These are phyloP conservation scores for Halcyon badia DNA, from an alignment of 2,797 vertebrate species.

Conservation along the genomic window DNA sequence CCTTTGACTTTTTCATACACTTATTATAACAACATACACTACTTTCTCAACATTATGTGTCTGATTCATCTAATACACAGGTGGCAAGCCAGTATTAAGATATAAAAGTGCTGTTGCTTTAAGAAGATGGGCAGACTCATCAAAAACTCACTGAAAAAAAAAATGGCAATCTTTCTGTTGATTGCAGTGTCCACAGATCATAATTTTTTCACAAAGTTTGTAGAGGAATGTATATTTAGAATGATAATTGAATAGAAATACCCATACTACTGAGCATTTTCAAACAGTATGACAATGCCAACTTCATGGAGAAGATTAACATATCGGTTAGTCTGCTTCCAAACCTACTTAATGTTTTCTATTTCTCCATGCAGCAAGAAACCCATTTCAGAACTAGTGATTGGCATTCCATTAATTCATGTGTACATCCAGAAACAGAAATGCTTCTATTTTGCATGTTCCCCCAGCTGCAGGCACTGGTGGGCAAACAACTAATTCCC, in stretches of 20 bases:
- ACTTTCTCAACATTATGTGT: neutral
- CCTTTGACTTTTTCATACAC: neutral
- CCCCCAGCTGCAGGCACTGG: neutral
- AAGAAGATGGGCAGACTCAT: neutral
- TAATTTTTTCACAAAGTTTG: neutral
- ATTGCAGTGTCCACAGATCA: neutral
- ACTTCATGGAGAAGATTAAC: neutral
- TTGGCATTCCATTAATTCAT: neutral
- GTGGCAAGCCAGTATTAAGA: neutral
- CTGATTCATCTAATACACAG: neutral
- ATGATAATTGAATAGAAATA: neutral
- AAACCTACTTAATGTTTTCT: neutral
- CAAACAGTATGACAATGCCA: neutral
- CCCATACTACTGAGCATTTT: neutral
- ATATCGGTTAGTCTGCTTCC: neutral
- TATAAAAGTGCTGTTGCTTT: neutral
- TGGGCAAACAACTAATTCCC: neutral
- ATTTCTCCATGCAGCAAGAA: neutral
- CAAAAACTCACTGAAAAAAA: neutral
- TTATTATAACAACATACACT: neutral
- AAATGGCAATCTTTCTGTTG: neutral
- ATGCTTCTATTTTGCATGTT: neutral
- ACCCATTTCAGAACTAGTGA: neutral
- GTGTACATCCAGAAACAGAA: neutral
- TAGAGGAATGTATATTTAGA: neutral